Evolutionary conservation across 2,113 vertebrate species (phyloP), one percentile per base, ranked within the genome.

Genomic region (Corynorhinus townsendii): DNA sequence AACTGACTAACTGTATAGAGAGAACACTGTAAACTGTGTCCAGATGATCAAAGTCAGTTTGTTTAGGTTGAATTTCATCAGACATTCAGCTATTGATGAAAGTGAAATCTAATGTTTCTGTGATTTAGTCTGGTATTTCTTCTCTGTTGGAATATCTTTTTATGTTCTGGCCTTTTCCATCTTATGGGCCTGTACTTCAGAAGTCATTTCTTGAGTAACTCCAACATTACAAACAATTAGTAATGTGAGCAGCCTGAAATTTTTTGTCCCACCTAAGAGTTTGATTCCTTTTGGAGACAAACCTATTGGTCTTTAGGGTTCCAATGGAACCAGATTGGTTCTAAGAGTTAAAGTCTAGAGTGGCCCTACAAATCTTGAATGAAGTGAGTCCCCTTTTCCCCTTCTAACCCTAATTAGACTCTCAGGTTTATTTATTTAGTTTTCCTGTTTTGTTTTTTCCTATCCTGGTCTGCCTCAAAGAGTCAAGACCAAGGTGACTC

Each of bases 141-240:
- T 83, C 54, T 90, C 72, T 92, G 73, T 71, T 89, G 38, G 47
- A 47, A 89, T 83, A 64, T 82, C 35, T 64, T 85, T 84, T 66
- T 86, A 83, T 89, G 43, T 93, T 93, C 71, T 86, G 40, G 59
- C 22, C 33, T 86, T n/a, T 94, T 92, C 79, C 47, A 38, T 77
- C 56, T 93, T 88, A 89, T 64, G 73, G 76, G 86, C 96, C 72
- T 93, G 33, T 93, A 49, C 88, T 95, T 85, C 87, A 93, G 84
- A 86, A 59, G 33, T 71, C 33, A 52, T 92, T 94, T 95, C 84
- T 96, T 94, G 45, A 96, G 54, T 73, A 96, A 94, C 77, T 88
- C 56, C 33, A 66, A 9, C 59, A 76, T 81, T 94, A 90, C 45
- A 91, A 90, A 89, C 76, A 75, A 64, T 75, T 79, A 89, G 69